A percentile compares a stretch with the other conserved stretches of the same genome.
These are phyloP conservation scores for Rhagoletis zephyria DNA, from an alignment of 1,140 invertebrate genomes.

Conservation along the genomic window DNA sequence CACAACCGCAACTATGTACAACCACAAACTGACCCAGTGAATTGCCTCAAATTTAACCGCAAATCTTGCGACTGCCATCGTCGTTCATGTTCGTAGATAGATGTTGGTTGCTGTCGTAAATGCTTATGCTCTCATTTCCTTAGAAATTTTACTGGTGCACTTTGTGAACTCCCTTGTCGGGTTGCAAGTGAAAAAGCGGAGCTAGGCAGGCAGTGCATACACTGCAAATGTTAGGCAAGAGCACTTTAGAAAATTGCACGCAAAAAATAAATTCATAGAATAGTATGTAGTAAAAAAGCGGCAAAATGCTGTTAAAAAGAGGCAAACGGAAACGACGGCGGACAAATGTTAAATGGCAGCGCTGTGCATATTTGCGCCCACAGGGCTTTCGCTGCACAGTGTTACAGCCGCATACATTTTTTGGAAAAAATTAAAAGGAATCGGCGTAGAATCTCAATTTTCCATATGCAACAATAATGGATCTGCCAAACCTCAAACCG, in stretches of 20 bases:
- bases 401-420: too few relatives aligned
- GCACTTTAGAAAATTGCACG: constrained; percentile 44
- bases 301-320: not conserved
- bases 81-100: not conserved
- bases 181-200: too few relatives aligned
- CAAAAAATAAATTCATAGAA: not conserved
- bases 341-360: constrained; percentile 29
- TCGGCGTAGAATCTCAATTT: too few relatives aligned
- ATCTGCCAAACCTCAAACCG: too few relatives aligned
- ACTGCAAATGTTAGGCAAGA: not conserved
- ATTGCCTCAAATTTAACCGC: not conserved
- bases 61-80: not conserved
- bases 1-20: not conserved
- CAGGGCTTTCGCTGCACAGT: too few relatives aligned
- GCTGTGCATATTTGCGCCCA: not conserved
- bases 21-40: constrained; percentile 22
- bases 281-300: not conserved
- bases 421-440: too few relatives aligned
- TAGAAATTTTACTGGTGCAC: not conserved
- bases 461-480: too few relatives aligned
- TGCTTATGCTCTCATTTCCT: constrained; percentile 33
- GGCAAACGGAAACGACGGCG: constrained; percentile 17
- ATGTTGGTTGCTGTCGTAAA: not conserved
- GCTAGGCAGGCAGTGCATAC: too few relatives aligned
- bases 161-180: not conserved